Conservation (phyloP, 2,113 vertebrate species). For the Pogona vitticeps region DNA sequence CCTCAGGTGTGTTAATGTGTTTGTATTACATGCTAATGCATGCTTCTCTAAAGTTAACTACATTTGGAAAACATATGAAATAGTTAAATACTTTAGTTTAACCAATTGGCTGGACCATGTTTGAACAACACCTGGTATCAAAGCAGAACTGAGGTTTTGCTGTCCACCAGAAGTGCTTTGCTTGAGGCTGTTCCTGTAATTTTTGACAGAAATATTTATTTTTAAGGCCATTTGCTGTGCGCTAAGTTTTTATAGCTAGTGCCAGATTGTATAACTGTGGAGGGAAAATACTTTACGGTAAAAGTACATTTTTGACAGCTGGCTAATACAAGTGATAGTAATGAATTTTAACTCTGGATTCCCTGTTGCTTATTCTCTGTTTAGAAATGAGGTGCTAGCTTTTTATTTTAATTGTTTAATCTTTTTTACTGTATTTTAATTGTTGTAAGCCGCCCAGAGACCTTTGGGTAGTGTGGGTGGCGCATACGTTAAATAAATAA, state of each 20-base stretch:
- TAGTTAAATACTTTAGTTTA: conserved; percentile 23
- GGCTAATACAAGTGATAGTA: background rate
- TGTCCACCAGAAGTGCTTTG: conserved; percentile 42
- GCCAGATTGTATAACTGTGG: conserved; percentile 28
- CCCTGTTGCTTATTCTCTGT: background rate
- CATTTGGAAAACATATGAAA: conserved; percentile 9
- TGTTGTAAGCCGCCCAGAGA: too few species aligned
- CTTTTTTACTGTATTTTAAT: too few species aligned
- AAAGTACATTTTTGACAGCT: conserved; percentile 25
- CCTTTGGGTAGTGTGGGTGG: too few species aligned
- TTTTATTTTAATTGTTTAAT: background rate
- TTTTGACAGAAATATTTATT: conserved; percentile 28
- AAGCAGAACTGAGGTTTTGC: conserved; percentile 29
- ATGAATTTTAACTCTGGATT: conserved; percentile 27
- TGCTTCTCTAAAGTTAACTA: conserved; percentile 27
- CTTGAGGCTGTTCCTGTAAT: conserved; percentile 22
- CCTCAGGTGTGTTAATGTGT: background rate
- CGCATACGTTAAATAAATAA: too few species aligned
- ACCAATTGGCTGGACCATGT: background rate
- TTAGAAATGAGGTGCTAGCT: background rate
- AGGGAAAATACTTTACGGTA: conserved; percentile 43
- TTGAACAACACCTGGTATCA: background rate
- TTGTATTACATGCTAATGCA: background rate
- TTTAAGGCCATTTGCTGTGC: background rate
- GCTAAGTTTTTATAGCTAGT: background rate